These are phyloP conservation scores for Channa striata DNA, from an alignment of 2,797 vertebrate genomes.

Conservation along the genomic window DNA sequence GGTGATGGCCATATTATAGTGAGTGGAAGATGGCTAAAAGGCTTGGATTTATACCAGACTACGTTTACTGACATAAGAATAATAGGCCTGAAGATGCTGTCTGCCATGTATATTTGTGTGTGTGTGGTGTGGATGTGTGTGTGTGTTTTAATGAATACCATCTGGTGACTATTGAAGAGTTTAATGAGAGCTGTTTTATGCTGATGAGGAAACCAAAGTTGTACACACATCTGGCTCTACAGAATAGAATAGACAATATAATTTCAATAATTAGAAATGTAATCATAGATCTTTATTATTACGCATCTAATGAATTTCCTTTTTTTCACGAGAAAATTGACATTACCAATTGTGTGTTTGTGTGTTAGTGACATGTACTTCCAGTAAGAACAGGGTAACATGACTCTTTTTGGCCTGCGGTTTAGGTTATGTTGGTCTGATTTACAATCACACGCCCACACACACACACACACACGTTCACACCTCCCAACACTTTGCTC, in stretches of 20 bases:
- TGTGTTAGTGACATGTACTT: conserved; percentile 31
- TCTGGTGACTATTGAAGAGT: conserved; percentile 75
- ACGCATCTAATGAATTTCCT: conserved; percentile 5
- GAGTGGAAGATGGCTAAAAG: conserved; percentile 68
- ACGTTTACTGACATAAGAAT: conserved; percentile 71
- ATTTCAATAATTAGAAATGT: not conserved
- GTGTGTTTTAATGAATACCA: conserved; percentile 68
- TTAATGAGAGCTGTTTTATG: conserved; percentile 71
- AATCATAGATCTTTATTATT: conserved; percentile 1
- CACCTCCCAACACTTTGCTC: conserved; percentile 33
- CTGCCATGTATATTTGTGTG: conserved; percentile 36
- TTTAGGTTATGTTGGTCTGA: conserved; percentile 70
- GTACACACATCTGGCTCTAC: not conserved
- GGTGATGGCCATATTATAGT: conserved; percentile 72
- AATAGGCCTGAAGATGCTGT: conserved; percentile 51
- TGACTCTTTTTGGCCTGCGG: conserved; percentile 53
- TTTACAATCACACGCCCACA: conserved; percentile 55
- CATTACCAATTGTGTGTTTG: conserved; percentile 13
- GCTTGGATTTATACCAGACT: conserved; percentile 63
- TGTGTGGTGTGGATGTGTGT: conserved; percentile 35
- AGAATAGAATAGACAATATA: not conserved
- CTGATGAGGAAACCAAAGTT: conserved; percentile 34
- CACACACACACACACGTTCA: conserved; percentile 39
- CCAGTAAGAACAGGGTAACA: conserved; percentile 54
- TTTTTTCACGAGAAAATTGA: conserved; percentile 9